Percentiles rank a stretch among this genome's conserved stretches.
These are phyloP conservation scores for Bombyx mori DNA, from an alignment of 1,140 invertebrate species.

Conservation along the genomic window ASM3026992v2 NC_085133.1:4205001-4205500, in stretches of 20 bases:
- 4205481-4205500: too few species aligned
- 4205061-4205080: background rate
- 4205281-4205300: conserved; percentile 37
- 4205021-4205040: too few species aligned
- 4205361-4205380: conserved; percentile 15
- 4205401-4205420: conserved; percentile 33
- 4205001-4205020: too few species aligned
- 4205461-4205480: background rate
- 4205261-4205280: conserved; percentile 31
- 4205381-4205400: conserved; percentile 37
- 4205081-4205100: background rate
- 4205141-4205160: conserved; percentile 10
- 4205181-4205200: conserved; percentile 59
- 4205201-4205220: conserved; percentile 47
- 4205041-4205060: too few species aligned
- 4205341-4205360: conserved; percentile 45
- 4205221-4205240: conserved; percentile 45
- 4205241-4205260: conserved; percentile 25
- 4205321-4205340: conserved; percentile 66
- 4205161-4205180: conserved; percentile 18
- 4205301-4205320: conserved; percentile 53
- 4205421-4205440: conserved; percentile 15
- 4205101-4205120: conserved; percentile 26
- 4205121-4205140: conserved; percentile 39
- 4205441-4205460: background rate